Evolutionary conservation across 2,888 invertebrate species (phyloP), one percentile per base, ranked within the genome.

Genomic region (Dilophus febrilis): DNA sequence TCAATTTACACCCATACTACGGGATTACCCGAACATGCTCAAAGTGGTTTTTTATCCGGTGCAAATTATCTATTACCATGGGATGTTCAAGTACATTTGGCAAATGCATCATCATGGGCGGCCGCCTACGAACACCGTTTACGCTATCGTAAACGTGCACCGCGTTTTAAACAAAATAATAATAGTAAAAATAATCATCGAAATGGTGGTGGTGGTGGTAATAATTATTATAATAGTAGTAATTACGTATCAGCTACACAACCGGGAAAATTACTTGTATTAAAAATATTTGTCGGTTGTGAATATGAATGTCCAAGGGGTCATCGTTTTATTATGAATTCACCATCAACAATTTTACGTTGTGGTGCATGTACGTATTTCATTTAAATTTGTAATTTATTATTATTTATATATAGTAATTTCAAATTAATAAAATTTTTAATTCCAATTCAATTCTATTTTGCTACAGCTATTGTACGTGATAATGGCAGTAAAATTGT

Each of bases 301-400:
- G 97, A 98, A 58, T 97, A 95, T 61, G 97, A 98, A 63, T 98
- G 97, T 61, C 82, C 86, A 0, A 64, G 87, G n/a, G 97, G 97
- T n/a, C 95, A 98, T 61, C 72, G 91, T 40, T 90, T 90, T 58
- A 90, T 94, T 77, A 77, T 87, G 63, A 81, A 85, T 27, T 76
- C 79, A 1, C 85, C 90, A 5, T 87, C 88, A 53, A 79, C 78
- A 50, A 76, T 88, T 42, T 66, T 87, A 42, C 77, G 77, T 54
- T 81, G 82, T 3, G 74, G 78, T 14, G 76, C 71, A 48, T 70
- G 68, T 46, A 59, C 40, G 11, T 33, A 35, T 16, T 19, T 38
- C n/a, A 33, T 22, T 37, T 34, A 30, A 16, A 37, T 11, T 8
- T 31, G 26, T 32, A n/a, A 22, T 16, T 11, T 27, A n/a, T 26